Evolutionary conservation across 2,113 vertebrate genomes (phyloP), one percentile per base, ranked within the genome.

Genomic region (Steatornis caripensis): DNA sequence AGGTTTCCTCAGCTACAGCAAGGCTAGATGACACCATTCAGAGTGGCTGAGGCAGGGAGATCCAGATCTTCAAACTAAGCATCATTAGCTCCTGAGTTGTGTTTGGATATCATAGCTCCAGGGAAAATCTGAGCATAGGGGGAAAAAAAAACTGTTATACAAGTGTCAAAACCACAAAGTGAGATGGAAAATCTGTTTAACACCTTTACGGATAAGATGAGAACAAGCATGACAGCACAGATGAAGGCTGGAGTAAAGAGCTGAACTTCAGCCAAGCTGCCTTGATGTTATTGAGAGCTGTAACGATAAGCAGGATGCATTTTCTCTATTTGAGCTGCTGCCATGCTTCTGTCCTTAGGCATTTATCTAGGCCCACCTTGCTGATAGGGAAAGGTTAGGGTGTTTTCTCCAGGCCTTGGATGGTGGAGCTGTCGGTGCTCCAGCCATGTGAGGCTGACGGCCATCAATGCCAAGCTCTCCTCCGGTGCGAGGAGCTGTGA

Each of bases 151-250:
- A 1, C 30, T 60, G 51, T 36, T 68, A 36, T 58, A 76, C 65
- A 72, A 89, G 53, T 46, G 81, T 81, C 68, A 95, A 57, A 94
- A 84, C 60, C 45, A 75, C 57, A n/a, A 74, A 92, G 27, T 34
- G 55, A 93, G 60, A 39, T 39, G 37, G 79, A 93, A 93, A 92
- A 94, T 93, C 39, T 90, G 27, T 79, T 94, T 81, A 79, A 89
- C 64, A 65, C 41, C 54, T 87, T 89, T 79, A 39, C 1, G 7
- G 53, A 57, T 46, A 78, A 91, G n/a, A 85, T 34, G 36, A 91
- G 65, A 91, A 64, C 30, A 87, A 65, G 41, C 68, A 77, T 2
- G 4, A 70, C 34, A 85, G 11, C 55, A 84, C 7, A 57, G 83
- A 87, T 34, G 57, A 89, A 62, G 26, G 61, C n/a, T 84, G 49